phyloP scores from a whole-genome alignment of 2,888 invertebrate genomes.

The Ypsolopha scabrella region DNA sequence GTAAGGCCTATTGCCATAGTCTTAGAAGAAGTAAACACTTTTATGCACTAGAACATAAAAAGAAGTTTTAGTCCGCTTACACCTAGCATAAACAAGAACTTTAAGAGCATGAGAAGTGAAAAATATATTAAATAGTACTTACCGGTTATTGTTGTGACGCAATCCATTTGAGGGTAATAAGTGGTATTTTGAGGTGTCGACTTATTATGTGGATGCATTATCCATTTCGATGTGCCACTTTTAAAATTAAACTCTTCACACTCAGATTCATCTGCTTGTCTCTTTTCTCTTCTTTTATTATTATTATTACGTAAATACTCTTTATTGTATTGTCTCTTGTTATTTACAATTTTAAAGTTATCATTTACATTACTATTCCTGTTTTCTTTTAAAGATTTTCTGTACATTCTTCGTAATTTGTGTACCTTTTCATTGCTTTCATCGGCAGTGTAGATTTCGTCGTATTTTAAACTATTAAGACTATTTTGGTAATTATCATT shows the following conservation, averaged over 20 bases:
- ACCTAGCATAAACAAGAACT: too few relatives aligned
- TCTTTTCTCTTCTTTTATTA: slow-evolving; percentile 21
- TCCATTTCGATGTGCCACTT: slow-evolving; percentile 14
- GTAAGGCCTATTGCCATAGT: too few relatives aligned
- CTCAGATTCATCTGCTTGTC: slow-evolving; percentile 23
- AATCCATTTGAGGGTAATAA: slow-evolving; percentile 37
- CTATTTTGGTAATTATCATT: too few relatives aligned
- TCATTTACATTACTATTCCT: slow-evolving; percentile 9
- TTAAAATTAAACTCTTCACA: slow-evolving; percentile 31
- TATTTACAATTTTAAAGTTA: background rate
- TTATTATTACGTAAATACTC: background rate
- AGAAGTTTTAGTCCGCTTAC: too few relatives aligned
- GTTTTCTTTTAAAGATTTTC: background rate
- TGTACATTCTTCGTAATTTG: too few relatives aligned
- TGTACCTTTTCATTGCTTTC: slow-evolving; percentile 12
- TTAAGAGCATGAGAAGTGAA: too few relatives aligned
- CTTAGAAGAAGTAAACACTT: too few relatives aligned
- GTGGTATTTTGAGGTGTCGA: slow-evolving; percentile 16
- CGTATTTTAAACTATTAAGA: slow-evolving; percentile 8
- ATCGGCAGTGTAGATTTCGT: slow-evolving; percentile 25
- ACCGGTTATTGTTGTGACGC: slow-evolving; percentile 45
- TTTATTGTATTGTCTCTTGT: background rate
- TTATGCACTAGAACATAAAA: too few relatives aligned
- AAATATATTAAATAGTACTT: background rate
- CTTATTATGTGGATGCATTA: slow-evolving; percentile 37